phyloP scores from a whole-genome alignment of 2,797 vertebrate genomes.

The Ambastaia sidthimunki region DNA sequence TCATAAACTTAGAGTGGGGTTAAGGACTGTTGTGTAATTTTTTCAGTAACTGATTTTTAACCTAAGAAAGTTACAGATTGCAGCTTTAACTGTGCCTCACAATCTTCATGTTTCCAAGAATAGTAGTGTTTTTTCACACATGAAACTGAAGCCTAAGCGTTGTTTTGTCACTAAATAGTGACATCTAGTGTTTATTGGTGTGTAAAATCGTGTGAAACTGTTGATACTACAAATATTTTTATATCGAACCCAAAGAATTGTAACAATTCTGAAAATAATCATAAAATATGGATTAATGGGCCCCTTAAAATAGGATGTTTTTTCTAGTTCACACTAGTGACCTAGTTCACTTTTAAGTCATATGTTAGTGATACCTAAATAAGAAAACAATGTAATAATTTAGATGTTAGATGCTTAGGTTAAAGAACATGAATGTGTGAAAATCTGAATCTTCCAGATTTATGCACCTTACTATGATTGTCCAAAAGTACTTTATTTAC shows the following conservation, averaged over 20 bases:
- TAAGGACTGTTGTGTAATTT: no score
- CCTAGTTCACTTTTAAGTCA: no score
- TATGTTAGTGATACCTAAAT: no score
- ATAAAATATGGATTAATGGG: no score
- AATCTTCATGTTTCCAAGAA: not conserved
- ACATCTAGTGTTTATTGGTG: not conserved
- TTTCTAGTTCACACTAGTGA: no score
- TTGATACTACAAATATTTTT: no score
- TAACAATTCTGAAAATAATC: not conserved
- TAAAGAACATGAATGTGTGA: not conserved
- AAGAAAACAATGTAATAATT: no score
- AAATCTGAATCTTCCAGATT: not conserved
- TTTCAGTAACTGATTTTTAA: no score
- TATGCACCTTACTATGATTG: not conserved
- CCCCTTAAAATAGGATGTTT: not conserved
- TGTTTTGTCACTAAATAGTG: not conserved
- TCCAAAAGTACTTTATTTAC: no score
- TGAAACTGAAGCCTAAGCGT: constrained; percentile 11
- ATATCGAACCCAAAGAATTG: not conserved
- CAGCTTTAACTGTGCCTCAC: not conserved
- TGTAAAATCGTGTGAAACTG: not conserved
- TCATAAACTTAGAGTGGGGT: no score
- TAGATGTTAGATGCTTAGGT: no score
- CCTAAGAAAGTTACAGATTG: no score
- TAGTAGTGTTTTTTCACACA: not conserved